Base-by-base conservation (phyloP, 2,888 invertebrate genomes). In the Dichetophora obliterata region DNA sequence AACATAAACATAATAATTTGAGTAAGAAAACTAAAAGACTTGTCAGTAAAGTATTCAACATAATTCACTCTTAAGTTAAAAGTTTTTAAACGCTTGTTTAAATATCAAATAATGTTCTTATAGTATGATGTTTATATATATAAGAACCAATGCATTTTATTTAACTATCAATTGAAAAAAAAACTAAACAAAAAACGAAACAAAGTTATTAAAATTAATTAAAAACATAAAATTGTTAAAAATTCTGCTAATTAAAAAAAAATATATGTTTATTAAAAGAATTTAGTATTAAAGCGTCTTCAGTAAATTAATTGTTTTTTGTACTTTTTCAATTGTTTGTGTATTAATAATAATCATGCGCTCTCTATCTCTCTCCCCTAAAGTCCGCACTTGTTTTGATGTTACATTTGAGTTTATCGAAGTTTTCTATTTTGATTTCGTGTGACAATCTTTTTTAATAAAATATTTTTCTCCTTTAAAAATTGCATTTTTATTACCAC, bases 151-250 rank as follows among this genome's bases (percentile, higher is more conserved):
- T 54, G 54, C 54, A 54, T 54, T 54, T 54, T 54, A 54, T 54
- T 54, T 54, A 54, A 19, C 54, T 19, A 52, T 19, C 54, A 54
- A 54, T 43, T 43, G 43, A 61, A 68, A 75, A 68, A 73, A 73
- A 59, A 71, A 73, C 66, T 11, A 61, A 37, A 68, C 19, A 50
- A 16, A n/a, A 71, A 76, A 48, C 61, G 52, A 76, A 22, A 71
- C 50, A 31, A 70, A 70, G 73, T 71, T 66, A 48, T 65, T 63
- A 75, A 75, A 75, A 68, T 75, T 59, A 69, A 14, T 50, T 27
- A 37, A 75, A 6, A 71, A 72, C 11, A 73, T 59, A 48, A 48
- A 66, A 50, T 75, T 48, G 50, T 52, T 43, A 59, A 48, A 68
- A 54, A 43, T 73, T 63, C n/a, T 27, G 31, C 48, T 52, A 63